Evolutionary conservation across 2,113 vertebrate genomes (phyloP), one percentile per base, ranked within the genome.

Genomic region (Kobus ellipsiprymnus): DNA sequence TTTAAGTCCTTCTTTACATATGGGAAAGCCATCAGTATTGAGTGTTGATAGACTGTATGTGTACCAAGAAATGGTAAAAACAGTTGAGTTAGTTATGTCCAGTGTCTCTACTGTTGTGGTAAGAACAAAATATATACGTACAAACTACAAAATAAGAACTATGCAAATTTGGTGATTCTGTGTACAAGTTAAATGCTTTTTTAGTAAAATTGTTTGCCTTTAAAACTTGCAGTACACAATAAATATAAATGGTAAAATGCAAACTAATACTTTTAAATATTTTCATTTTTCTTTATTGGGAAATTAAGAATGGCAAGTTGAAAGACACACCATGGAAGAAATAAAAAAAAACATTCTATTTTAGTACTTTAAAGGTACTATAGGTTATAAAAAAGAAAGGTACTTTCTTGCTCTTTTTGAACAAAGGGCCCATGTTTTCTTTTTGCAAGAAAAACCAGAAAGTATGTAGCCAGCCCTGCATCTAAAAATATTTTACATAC

Each of bases 241-340:
- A 46, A 54, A 90, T 60, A 84, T 81, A 6, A 71, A 46, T 8
- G 14, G 12, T 27, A 91, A 90, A 86, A 92, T 52, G 59, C 16
- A 91, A 87, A 23, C 4, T 57, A 93, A 54, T 83, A 64, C 64
- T 83, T 87, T 95, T 33, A 82, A 87, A n/a, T 46, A 9, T 71
- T 93, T 96, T 97, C 36, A 50, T 87, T 95, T 87, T 83, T 50
- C 67, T 87, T 90, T 87, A 52, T 30, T 86, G 55, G 59, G 55
- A 94, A 96, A 80, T 77, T 84, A 29, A 87, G 71, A 87, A 62
- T 81, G 36, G 21, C 27, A 60, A 78, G 1, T 62, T 12, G 15
- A 87, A 57, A 97, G 15, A 88, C 23, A 88, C 83, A 15, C 3
- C 67, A 55, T 21, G 7, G 36, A 36, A 44, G 7, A 50, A 92